Evolutionary conservation across 53 echinoderm and acorn worm genomes (phyloP).

Genomic region (Crossaster papposus): DNA sequence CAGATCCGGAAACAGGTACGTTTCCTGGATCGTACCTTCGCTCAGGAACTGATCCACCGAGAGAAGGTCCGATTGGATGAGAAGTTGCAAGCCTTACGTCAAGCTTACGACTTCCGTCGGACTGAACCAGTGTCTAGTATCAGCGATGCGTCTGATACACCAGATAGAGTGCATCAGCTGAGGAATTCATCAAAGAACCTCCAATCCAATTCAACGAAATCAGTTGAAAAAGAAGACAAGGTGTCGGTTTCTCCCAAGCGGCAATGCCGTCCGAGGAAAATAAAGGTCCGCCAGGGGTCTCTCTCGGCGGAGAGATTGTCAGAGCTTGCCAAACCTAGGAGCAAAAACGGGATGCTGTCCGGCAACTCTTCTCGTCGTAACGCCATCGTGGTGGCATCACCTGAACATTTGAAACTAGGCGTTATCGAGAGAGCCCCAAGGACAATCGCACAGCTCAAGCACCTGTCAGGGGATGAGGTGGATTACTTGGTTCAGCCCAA

Average conservation of each 20-base stretch:
- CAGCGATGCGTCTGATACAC: neutral
- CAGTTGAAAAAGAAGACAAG: neutral
- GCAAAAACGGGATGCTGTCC: constrained; percentile 25
- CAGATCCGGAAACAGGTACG: constrained; percentile 65
- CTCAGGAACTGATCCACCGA: constrained; percentile 65
- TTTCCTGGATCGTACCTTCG: constrained; percentile 68
- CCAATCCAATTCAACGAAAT: neutral
- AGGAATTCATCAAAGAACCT: constrained; percentile 10
- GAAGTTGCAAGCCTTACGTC: constrained; percentile 53
- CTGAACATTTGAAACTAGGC: constrained; percentile 67
- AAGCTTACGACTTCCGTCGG: constrained; percentile 59
- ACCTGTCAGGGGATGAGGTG: constrained; percentile 65
- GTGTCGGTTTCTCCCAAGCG: neutral
- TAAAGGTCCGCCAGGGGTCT: neutral
- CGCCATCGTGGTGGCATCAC: constrained; percentile 60
- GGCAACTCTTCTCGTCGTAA: constrained; percentile 46
- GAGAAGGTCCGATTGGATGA: constrained; percentile 65
- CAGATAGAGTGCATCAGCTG: neutral
- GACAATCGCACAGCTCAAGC: constrained; percentile 66
- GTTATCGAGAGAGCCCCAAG: constrained; percentile 63
- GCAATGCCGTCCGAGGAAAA: neutral
- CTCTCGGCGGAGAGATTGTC: constrained; percentile 54
- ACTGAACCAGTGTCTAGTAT: constrained; percentile 7
- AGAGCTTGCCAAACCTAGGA: constrained; percentile 62
- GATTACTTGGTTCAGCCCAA: constrained; percentile 77